Evolutionary conservation across 2,888 invertebrate species (phyloP).

Genomic region (Ochropleura leucogaster): DNA sequence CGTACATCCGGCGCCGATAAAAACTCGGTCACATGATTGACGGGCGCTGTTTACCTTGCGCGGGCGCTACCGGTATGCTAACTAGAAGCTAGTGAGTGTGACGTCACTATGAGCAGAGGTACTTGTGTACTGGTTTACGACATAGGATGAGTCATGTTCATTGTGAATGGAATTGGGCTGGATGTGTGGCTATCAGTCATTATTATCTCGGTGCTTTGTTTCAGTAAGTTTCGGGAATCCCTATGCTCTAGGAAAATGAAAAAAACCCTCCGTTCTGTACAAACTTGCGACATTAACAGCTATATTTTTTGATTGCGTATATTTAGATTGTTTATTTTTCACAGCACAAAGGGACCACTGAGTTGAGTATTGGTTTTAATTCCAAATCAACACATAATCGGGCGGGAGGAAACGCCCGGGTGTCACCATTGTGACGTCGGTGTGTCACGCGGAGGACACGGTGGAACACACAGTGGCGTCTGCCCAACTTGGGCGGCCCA

Average conservation of each 20-base stretch:
- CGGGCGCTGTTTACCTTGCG: constrained; percentile 67
- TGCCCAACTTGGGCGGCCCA: too few species aligned
- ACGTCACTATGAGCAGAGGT: constrained; percentile 9
- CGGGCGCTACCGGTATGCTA: constrained; percentile 60
- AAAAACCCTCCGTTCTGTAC: too few species aligned
- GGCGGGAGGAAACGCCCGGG: too few species aligned
- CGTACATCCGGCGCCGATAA: constrained; percentile 66
- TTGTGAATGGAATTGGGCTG: constrained; percentile 24
- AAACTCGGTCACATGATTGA: constrained; percentile 69
- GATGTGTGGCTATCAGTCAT: neutral
- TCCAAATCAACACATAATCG: too few species aligned
- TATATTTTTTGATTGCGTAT: too few species aligned
- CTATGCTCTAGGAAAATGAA: neutral
- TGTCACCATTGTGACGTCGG: too few species aligned
- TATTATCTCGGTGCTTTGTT: neutral
- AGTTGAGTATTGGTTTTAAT: too few species aligned
- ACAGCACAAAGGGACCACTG: too few species aligned
- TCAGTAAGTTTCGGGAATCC: neutral
- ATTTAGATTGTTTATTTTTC: too few species aligned
- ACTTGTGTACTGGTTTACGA: constrained; percentile 31
- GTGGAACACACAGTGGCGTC: too few species aligned
- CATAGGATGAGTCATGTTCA: constrained; percentile 39
- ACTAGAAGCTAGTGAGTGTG: constrained; percentile 45
- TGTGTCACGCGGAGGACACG: too few species aligned
- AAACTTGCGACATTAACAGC: too few species aligned